Conservation (phyloP, 30 jellyfish, hydroid and myxozoan species). For the Cassiopea andromeda region DNA sequence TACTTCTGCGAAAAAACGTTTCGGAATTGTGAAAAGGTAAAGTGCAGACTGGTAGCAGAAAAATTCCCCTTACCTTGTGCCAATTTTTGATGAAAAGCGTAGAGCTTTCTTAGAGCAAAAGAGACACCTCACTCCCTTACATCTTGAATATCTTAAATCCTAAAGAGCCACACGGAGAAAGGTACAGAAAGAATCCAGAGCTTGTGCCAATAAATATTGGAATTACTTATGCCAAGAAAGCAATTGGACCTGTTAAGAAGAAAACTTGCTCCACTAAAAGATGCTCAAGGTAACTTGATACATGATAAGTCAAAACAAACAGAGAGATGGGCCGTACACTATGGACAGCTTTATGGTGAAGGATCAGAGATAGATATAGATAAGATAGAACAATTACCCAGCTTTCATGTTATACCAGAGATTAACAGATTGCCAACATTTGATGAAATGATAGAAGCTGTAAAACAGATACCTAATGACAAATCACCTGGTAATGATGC, state of each 20-base stretch:
- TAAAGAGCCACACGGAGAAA: background rate
- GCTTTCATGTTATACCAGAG: background rate
- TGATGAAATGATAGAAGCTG: background rate
- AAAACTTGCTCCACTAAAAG: background rate
- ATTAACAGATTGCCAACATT: background rate
- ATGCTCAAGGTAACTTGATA: background rate
- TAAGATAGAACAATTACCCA: background rate
- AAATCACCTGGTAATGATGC: conserved; percentile 17
- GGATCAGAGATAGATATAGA: background rate
- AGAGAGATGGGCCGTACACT: background rate
- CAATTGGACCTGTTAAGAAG: conserved; percentile 2
- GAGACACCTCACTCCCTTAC: background rate
- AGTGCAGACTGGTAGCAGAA: conserved; percentile 31
- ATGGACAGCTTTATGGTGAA: background rate
- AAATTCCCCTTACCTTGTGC: background rate
- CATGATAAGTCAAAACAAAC: background rate
- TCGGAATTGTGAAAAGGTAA: conserved; percentile 13
- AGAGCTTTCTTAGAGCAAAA: background rate
- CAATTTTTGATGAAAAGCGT: conserved; percentile 29
- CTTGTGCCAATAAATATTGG: conserved; percentile 27
- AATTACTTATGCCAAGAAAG: background rate
- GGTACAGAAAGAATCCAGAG: conserved; percentile 1
- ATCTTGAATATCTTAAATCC: background rate
- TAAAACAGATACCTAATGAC: conserved; percentile 3
- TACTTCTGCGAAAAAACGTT: background rate